A percentile compares a stretch with the other conserved stretches of the same genome.
These are phyloP conservation scores for Gerosis bhagava DNA, from an alignment of 2,888 invertebrate species.

Conservation along the genomic window DNA sequence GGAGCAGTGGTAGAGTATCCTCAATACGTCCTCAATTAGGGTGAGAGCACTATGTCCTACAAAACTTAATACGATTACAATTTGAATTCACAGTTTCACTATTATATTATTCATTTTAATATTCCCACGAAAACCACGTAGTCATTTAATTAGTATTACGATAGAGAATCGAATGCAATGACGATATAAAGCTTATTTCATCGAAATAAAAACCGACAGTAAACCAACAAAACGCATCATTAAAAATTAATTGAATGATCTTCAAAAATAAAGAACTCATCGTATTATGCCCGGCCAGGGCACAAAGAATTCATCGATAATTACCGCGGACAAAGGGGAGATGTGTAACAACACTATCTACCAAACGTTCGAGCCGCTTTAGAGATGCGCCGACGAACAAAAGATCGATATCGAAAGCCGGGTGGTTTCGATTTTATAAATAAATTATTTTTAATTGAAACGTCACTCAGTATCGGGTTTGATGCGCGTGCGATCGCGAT, in stretches of 20 bases:
- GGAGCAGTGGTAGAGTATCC: no score
- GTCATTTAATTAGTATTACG: constrained; percentile 25
- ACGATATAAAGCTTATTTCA: constrained; percentile 5
- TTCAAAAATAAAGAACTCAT: constrained; percentile 35
- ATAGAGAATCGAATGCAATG: constrained; percentile 19
- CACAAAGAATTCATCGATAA: constrained; percentile 39
- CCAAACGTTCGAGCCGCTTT: constrained; percentile 32
- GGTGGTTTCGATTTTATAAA: constrained; percentile 43
- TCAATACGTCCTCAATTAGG: no score
- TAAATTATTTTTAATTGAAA: constrained; percentile 49
- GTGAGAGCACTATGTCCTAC: no score
- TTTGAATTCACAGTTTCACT: no score
- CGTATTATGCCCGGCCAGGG: constrained; percentile 30
- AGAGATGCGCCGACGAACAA: constrained; percentile 43
- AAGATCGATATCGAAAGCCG: constrained; percentile 43
- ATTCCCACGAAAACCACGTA: constrained; percentile 23
- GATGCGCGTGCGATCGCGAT: constrained; percentile 28
- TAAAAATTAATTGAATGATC: constrained; percentile 43
- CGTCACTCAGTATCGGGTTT: constrained; percentile 40
- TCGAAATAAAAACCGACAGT: constrained; percentile 26
- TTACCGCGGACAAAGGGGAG: constrained; percentile 41
- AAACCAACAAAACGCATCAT: constrained; percentile 36
- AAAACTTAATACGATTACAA: no score
- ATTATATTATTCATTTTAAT: no score
- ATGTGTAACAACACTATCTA: constrained; percentile 41